Evolutionary conservation across 2,113 vertebrate genomes (phyloP), one percentile per base, ranked within the genome.

Genomic region (Atrichornis clamosus): DNA sequence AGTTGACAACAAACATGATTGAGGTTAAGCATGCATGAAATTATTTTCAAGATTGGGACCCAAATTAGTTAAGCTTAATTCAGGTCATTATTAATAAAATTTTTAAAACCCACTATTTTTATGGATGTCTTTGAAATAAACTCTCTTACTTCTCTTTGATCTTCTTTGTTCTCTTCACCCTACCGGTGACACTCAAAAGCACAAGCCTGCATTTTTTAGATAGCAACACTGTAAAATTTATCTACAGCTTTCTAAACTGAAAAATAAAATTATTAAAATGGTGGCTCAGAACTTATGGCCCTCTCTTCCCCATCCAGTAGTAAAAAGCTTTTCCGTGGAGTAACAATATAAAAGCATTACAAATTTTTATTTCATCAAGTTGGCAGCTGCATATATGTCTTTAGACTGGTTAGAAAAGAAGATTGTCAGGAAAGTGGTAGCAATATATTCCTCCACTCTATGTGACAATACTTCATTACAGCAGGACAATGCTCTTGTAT

Each of bases 81-180:
- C 87, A 91, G 90, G 95, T 79, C 90, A 95, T 44, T 90, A 75
- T 93, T 95, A 90, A 93, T 89, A 84, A 92, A 90, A 94, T 86
- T 92, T 95, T 90, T 13, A 96, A 95, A 68, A 5, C 28, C 46
- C 52, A 47, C 92, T 94, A 90, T 86, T 94, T 90, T 90, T 93
- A 88, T 41, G 47, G 64, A 67, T 58, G 62, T 39, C 76, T 96
- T 89, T 92, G 88, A 93, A 93, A 95, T 70, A 84, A 92, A 94
- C 64, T 84, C 50, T 87, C n/a, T 50, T 47, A 65, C 11, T 76
- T 83, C 33, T 42, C 76, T 92, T 94, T 94, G 88, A 96, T 94
- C 85, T 92, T 63, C 90, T 90, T 92, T 84, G 69, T 96, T 90
- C 76, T 73, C 39, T 77, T 95, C 70, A 91, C 82, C 65, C 28